A percentile compares a stretch with the other conserved stretches of the same genome.
Conservation (phyloP, 2,113 vertebrate genomes). For the Triplophysa siluroides region DNA sequence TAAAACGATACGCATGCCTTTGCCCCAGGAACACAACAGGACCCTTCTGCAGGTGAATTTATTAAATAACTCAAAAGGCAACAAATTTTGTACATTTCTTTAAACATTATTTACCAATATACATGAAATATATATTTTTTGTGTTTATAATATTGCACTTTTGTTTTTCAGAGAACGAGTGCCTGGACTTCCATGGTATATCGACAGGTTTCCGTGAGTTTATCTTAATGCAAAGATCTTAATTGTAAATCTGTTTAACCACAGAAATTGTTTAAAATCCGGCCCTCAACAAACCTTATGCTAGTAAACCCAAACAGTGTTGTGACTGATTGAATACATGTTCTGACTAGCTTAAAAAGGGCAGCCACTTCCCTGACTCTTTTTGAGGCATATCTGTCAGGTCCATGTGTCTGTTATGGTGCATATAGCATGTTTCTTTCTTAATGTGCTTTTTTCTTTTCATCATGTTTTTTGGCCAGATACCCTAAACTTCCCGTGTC, state of each 20-base stretch:
- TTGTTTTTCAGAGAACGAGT: constrained; percentile 64
- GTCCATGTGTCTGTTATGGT: too few relatives aligned
- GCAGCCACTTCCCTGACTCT: too few relatives aligned
- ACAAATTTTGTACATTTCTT: too few relatives aligned
- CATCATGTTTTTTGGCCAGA: constrained; percentile 61
- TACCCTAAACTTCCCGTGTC: constrained; percentile 75
- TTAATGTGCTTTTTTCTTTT: neutral
- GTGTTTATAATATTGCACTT: neutral
- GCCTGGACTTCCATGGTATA: constrained; percentile 75
- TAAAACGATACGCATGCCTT: constrained; percentile 78
- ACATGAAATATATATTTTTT: neutral
- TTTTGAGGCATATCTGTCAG: too few relatives aligned
- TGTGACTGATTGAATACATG: too few relatives aligned
- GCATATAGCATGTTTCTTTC: neutral
- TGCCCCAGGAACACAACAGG: constrained; percentile 84
- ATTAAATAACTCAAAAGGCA: neutral
- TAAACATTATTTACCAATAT: too few relatives aligned
- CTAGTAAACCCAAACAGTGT: too few relatives aligned
- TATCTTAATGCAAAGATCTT: neutral
- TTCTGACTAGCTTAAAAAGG: too few relatives aligned
- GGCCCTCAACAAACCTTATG: too few relatives aligned
- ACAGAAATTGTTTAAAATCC: neutral
- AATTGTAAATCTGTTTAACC: neutral
- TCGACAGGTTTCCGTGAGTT: constrained; percentile 70
- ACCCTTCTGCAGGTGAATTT: constrained; percentile 76